A percentile compares a stretch with the other conserved stretches of the same genome.
Evolutionary conservation across 2,888 invertebrate genomes (phyloP).

Genomic region (Baccha elongata): DNA sequence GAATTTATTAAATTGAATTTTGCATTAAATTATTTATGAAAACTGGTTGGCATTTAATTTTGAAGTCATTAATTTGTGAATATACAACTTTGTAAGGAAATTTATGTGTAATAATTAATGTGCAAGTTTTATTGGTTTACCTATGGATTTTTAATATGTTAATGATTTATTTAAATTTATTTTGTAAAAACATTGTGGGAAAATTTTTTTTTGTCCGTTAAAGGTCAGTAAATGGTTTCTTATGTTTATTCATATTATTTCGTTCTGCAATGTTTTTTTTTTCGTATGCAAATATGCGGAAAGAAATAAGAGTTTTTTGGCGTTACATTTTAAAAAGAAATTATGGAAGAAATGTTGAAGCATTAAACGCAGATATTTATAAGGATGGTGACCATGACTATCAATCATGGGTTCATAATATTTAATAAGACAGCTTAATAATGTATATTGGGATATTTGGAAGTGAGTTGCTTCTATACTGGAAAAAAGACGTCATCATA

Average conservation of each 20-base stretch:
- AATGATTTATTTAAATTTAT: neutral
- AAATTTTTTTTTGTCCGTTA: neutral
- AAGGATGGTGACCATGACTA: no score
- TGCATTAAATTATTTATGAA: constrained; percentile 33
- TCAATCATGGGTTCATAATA: no score
- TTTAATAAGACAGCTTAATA: no score
- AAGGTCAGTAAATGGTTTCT: neutral
- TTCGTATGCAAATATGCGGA: neutral
- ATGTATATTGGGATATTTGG: no score
- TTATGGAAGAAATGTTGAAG: no score
- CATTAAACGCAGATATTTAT: no score
- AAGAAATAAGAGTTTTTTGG: no score
- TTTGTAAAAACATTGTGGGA: neutral
- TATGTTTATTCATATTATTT: neutral
- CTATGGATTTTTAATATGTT: neutral
- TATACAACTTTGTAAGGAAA: constrained; percentile 20
- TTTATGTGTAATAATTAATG: constrained; percentile 4
- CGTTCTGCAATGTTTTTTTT: neutral
- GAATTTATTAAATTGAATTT: constrained; percentile 29
- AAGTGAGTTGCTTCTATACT: no score
- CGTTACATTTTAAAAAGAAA: no score
- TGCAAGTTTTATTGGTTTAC: neutral
- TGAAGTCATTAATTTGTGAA: constrained; percentile 3
- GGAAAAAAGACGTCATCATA: no score
- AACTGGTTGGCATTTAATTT: constrained; percentile 28